Conservation (phyloP, 1,140 invertebrate species). For the Brachionus plicatilis region DNA sequence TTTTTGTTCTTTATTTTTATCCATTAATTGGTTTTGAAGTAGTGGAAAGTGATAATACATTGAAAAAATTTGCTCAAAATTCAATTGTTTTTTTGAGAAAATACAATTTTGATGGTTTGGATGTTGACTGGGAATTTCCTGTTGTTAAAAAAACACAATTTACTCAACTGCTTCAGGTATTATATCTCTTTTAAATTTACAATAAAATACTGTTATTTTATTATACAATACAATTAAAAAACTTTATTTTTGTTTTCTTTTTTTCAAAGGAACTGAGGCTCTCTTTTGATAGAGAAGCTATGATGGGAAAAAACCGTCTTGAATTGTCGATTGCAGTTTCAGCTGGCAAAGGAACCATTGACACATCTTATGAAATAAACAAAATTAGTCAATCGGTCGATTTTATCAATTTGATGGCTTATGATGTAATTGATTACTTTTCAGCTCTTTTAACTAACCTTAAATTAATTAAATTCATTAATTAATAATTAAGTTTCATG, state of each 20-base stretch:
- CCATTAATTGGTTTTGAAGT: slow-evolving; percentile 61
- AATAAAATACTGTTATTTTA: neutral
- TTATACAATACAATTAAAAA: neutral
- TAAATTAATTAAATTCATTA: neutral
- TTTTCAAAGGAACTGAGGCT: slow-evolving; percentile 40
- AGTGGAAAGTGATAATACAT: slow-evolving; percentile 63
- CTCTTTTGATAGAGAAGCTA: slow-evolving; percentile 42
- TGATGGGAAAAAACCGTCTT: slow-evolving; percentile 65
- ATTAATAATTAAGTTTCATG: neutral
- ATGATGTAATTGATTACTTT: slow-evolving; percentile 68
- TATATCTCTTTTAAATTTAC: neutral
- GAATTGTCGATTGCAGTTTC: slow-evolving; percentile 55
- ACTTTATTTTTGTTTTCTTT: neutral
- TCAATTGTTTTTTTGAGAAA: slow-evolving; percentile 52
- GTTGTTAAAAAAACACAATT: slow-evolving; percentile 42
- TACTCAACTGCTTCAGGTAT: slow-evolving; percentile 41
- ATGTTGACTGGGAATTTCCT: slow-evolving; percentile 48
- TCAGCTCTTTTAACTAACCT: slow-evolving; percentile 47
- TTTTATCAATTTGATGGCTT: slow-evolving; percentile 83
- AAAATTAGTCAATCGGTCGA: slow-evolving; percentile 77
- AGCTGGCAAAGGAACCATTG: slow-evolving; percentile 42
- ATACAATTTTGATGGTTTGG: slow-evolving; percentile 50
- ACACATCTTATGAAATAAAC: slow-evolving; percentile 68
- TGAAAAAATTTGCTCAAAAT: slow-evolving; percentile 27
- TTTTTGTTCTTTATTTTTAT: neutral